Percentiles rank a stretch among this genome's conserved stretches.
Evolutionary conservation across 1,140 invertebrate genomes (phyloP).

Genomic region (Coptotermes formosanus): DNA sequence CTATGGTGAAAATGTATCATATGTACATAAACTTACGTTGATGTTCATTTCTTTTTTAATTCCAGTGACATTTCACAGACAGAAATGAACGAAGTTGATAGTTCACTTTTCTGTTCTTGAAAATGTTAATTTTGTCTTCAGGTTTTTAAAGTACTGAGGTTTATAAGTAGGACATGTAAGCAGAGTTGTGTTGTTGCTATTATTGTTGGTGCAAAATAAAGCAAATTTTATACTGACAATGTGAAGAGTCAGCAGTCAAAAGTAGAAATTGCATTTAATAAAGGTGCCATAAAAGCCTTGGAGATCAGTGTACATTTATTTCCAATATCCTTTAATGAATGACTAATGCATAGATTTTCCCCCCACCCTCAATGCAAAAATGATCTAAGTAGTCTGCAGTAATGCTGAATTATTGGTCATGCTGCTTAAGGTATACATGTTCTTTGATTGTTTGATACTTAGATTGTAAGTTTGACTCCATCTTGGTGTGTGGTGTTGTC

Average conservation of each 20-base stretch:
- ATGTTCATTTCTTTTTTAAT: neutral
- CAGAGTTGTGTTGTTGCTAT: neutral
- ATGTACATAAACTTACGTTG: neutral
- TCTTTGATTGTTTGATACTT: no score
- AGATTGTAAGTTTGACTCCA: no score
- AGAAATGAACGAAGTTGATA: no score
- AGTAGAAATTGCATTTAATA: constrained; percentile 12
- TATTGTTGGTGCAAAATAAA: neutral
- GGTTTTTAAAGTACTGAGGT: neutral
- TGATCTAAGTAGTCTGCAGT: no score
- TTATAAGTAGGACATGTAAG: neutral
- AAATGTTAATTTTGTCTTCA: neutral
- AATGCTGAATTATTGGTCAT: no score
- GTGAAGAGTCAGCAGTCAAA: neutral
- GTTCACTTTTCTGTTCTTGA: no score
- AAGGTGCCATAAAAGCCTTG: neutral
- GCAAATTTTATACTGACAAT: neutral
- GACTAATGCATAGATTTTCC: no score
- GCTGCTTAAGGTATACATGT: no score
- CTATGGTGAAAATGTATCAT: neutral
- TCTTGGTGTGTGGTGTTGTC: no score
- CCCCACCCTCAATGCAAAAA: no score
- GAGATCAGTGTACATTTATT: neutral
- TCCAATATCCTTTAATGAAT: neutral
- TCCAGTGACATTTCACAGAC: no score